Evolutionary conservation across 2,113 vertebrate genomes (phyloP).

Genomic region (Solea senegalensis): DNA sequence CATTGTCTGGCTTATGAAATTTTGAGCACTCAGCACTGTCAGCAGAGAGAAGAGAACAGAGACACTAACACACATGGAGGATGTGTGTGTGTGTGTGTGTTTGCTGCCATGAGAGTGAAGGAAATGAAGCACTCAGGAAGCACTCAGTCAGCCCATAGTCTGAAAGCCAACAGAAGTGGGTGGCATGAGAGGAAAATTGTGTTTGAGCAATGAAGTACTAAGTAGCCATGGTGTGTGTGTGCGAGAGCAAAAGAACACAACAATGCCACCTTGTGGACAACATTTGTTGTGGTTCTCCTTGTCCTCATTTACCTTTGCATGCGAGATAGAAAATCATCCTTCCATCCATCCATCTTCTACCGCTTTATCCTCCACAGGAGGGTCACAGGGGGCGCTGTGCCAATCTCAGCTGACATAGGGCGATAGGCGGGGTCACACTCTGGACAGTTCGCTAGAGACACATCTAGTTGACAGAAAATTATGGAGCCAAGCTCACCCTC

Average conservation of each 20-base stretch:
- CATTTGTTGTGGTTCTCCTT: constrained; percentile 15
- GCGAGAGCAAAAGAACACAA: constrained; percentile 25
- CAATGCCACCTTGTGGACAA: constrained; percentile 69
- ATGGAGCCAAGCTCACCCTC: too few species aligned
- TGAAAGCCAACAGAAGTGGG: constrained; percentile 62
- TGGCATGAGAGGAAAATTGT: constrained; percentile 65
- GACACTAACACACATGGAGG: constrained; percentile 37
- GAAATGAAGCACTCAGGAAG: constrained; percentile 72
- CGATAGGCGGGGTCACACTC: too few species aligned
- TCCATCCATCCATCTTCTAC: too few species aligned
- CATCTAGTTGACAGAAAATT: too few species aligned
- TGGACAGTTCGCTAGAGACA: too few species aligned
- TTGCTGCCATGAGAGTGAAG: constrained; percentile 52
- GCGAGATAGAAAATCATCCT: too few species aligned
- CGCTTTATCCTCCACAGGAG: too few species aligned
- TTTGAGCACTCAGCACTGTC: constrained; percentile 57
- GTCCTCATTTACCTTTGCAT: background rate
- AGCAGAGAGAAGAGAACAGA: constrained; percentile 26
- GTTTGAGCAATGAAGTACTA: constrained; percentile 60
- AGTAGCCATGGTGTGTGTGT: constrained; percentile 35
- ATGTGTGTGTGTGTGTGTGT: constrained; percentile 35
- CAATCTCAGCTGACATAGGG: too few species aligned
- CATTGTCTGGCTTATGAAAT: constrained; percentile 63
- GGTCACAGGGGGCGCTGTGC: too few species aligned
- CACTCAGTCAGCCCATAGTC: constrained; percentile 68